Evolutionary conservation across 1,140 invertebrate species (phyloP), one percentile per base, ranked within the genome.

Genomic region (Lordiphosa clarofinis): DNA sequence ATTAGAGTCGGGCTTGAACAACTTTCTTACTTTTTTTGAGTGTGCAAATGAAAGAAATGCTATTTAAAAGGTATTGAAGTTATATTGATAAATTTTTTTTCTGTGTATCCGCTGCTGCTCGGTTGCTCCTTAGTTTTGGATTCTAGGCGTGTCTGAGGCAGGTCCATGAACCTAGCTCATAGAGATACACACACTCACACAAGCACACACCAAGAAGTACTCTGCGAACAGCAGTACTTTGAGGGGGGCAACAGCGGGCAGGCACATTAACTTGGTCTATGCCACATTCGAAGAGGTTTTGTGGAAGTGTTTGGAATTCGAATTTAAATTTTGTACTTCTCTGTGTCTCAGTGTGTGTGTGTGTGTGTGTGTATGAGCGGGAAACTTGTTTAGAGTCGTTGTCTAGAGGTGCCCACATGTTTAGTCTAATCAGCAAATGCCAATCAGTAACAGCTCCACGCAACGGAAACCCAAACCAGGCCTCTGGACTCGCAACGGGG

Each of bases 101-200:
- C 28, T 8, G 28, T 31, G 28, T 31, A 81, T 76, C 59, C 56
- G 56, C 67, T 56, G 43, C 55, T 53, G 56, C 66, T 59, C 63
- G 72, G 60, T 78, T 59, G 61, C 64, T 49, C 47, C 47, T 49
- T 15, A 24, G 43, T 46, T 46, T 76, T 44, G 73, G 68, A 79
- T 79, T 79, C 75, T 81, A 81, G 76, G 76, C 75, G 76, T 81
- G 76, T 82, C 75, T 75, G 76, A 67, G 62, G 72, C 72, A 75
- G 75, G 75, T 81, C 75, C 75, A 81, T 81, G 75, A 81, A 81
- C 75, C 75, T 81, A 82, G 75, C 72, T 59, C 39, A 66, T 33
- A 56, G 40, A 53, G 31, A 53, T 40, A 52, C 11, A 48, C 19
- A 50, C 36, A 67, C 47, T 36, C 52, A 24, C 38, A 53, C 40